Evolutionary conservation across 2,113 vertebrate species (phyloP).

Genomic region (Halcyon malimbica): DNA sequence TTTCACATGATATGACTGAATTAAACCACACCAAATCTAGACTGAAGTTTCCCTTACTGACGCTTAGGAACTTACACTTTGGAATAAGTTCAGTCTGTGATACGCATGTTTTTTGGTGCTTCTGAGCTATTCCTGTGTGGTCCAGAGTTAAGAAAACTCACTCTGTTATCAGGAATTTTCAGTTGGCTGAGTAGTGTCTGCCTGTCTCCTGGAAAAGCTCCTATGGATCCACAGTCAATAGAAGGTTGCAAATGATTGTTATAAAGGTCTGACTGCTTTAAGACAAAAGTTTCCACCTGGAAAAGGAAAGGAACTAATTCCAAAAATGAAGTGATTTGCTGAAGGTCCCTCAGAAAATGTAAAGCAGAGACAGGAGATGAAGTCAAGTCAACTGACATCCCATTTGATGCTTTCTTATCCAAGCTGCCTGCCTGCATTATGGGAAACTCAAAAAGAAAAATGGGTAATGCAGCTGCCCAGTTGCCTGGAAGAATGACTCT

Average conservation of each 20-base stretch:
- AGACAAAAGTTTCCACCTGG: not conserved
- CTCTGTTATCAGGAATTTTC: not conserved
- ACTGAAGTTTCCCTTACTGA: not conserved
- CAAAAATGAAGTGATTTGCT: not conserved
- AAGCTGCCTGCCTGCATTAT: not conserved
- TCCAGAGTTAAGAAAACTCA: not conserved
- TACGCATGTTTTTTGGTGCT: not conserved
- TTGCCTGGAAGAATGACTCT: not conserved
- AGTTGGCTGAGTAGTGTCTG: not conserved
- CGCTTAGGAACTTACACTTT: not conserved
- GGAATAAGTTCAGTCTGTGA: not conserved
- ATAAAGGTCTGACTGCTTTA: not conserved
- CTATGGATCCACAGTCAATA: not conserved
- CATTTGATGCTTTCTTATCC: not conserved
- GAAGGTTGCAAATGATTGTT: not conserved
- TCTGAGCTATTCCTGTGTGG: not conserved
- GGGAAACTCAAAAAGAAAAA: not conserved
- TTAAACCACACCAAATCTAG: not conserved
- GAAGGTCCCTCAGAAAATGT: not conserved
- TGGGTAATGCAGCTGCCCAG: not conserved
- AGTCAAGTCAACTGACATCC: not conserved
- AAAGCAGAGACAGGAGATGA: not conserved
- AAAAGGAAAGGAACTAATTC: no score
- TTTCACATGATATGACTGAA: not conserved
- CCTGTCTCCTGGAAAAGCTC: not conserved